Evolutionary conservation across 1,140 invertebrate species (phyloP).

Genomic region (Drosophila suzukii): DNA sequence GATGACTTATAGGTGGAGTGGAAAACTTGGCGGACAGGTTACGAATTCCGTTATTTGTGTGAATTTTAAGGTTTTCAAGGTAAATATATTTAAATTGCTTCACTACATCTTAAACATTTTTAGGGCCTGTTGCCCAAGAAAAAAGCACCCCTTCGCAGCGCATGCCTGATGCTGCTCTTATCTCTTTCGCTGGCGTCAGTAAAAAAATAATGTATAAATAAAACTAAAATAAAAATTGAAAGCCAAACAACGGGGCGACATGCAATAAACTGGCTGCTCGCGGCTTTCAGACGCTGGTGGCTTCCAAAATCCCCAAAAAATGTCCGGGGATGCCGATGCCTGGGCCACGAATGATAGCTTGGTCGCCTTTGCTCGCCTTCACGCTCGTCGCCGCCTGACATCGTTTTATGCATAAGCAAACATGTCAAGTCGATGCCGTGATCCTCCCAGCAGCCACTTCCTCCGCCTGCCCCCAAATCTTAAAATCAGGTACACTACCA

Average conservation of each 20-base stretch:
- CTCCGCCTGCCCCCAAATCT: background rate
- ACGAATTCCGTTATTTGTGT: too few species aligned
- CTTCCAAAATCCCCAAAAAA: background rate
- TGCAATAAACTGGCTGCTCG: constrained; percentile 74
- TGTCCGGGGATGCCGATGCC: constrained; percentile 36
- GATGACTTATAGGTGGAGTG: too few species aligned
- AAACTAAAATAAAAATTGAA: constrained; percentile 82
- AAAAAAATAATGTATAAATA: constrained; percentile 58
- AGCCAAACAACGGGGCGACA: constrained; percentile 76
- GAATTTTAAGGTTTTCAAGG: background rate
- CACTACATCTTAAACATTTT: background rate
- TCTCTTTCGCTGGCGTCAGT: constrained; percentile 27
- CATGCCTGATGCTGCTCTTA: constrained; percentile 36
- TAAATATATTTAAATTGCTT: background rate
- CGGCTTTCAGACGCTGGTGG: constrained; percentile 13
- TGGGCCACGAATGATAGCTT: constrained; percentile 69
- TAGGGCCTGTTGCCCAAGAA: background rate
- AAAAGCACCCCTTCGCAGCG: background rate
- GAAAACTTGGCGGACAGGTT: too few species aligned
- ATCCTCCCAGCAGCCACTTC: background rate
- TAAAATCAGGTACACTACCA: background rate
- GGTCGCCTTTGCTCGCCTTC: constrained; percentile 45
- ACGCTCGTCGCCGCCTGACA: constrained; percentile 36
- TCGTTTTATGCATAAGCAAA: constrained; percentile 81
- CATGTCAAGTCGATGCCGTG: constrained; percentile 68